A percentile compares a stretch with the other conserved stretches of the same genome.
Evolutionary conservation across 2,888 invertebrate genomes (phyloP).

Genomic region (Trachelus stipa): DNA sequence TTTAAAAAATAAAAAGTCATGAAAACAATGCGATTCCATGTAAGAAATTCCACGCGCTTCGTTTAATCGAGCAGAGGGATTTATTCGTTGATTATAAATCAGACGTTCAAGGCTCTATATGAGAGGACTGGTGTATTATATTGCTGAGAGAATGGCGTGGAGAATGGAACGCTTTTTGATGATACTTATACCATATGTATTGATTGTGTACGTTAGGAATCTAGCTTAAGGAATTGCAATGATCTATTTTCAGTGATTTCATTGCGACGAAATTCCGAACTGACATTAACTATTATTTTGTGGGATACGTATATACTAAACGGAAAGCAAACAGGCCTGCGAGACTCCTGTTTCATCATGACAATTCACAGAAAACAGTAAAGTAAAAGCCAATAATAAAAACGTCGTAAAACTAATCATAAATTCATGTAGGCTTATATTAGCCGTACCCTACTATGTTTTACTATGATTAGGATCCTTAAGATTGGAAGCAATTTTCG

Average conservation of each 20-base stretch:
- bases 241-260: too few species aligned
- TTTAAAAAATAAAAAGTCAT: neutral
- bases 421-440: neutral
- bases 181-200: too few species aligned
- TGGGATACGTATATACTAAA: too few species aligned
- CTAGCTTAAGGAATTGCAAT: too few species aligned
- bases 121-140: too few species aligned
- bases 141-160: too few species aligned
- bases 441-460: neutral
- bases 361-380: neutral
- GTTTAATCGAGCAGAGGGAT: neutral
- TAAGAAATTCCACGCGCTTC: neutral
- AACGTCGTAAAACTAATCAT: conserved; percentile 4
- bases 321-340: too few species aligned
- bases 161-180: too few species aligned
- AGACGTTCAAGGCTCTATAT: too few species aligned
- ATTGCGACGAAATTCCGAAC: neutral
- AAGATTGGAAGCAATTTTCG: conserved; percentile 1
- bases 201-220: too few species aligned
- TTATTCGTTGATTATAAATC: too few species aligned
- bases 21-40: neutral
- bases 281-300: neutral
- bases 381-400: conserved; percentile 6
- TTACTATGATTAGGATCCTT: conserved; percentile 4
- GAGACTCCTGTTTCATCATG: too few species aligned